Conservation (phyloP, 2,797 vertebrate species). For the Sebastes wilsoni region DNA sequence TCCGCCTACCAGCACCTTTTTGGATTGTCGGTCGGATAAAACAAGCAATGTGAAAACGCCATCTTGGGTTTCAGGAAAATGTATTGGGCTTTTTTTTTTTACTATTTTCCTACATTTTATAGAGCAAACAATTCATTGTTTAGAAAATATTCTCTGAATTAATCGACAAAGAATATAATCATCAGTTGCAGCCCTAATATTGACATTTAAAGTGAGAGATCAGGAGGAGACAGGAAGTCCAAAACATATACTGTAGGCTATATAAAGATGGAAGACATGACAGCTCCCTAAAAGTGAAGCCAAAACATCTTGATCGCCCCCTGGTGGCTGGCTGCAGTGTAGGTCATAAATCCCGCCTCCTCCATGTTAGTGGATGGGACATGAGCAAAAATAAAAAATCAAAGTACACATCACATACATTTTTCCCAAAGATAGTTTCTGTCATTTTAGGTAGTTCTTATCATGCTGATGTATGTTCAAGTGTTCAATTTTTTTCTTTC, state of each 20-base stretch:
- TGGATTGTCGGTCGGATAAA: not conserved
- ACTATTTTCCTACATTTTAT: not conserved
- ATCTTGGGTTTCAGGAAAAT: not conserved
- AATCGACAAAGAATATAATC: not conserved
- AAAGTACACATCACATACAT: too few relatives aligned
- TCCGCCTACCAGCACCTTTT: not conserved
- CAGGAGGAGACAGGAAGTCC: not conserved
- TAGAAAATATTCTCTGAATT: not conserved
- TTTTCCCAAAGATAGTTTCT: too few relatives aligned
- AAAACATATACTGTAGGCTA: too few relatives aligned
- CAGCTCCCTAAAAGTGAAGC: too few relatives aligned
- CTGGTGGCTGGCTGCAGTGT: too few relatives aligned
- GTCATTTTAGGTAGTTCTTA: too few relatives aligned
- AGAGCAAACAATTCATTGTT: not conserved
- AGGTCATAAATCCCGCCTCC: too few relatives aligned
- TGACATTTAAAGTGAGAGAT: not conserved
- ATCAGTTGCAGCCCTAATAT: not conserved
- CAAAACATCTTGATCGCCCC: too few relatives aligned
- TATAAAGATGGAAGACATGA: too few relatives aligned
- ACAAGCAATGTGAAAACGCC: not conserved
- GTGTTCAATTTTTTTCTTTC: too few relatives aligned
- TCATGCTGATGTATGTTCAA: too few relatives aligned
- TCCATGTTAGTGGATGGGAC: too few relatives aligned
- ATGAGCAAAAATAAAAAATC: fast-evolving
- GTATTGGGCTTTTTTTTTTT: not conserved